Evolutionary conservation across 2,113 vertebrate genomes (phyloP).

Genomic region (Maccullochella peelii): DNA sequence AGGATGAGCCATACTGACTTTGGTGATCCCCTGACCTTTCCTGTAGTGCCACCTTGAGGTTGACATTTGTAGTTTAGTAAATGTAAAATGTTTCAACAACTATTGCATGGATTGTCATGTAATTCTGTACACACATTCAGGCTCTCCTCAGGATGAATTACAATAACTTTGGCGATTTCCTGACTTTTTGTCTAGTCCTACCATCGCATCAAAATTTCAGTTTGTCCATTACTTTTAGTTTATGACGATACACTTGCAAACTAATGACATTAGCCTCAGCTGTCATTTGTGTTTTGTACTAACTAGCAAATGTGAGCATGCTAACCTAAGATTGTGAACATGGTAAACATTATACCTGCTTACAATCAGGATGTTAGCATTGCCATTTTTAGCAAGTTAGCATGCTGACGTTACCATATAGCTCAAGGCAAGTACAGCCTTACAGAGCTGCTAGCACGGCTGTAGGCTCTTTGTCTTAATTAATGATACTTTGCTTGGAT

Average conservation of each 20-base stretch:
- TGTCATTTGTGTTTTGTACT: not conserved
- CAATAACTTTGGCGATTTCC: too few species aligned
- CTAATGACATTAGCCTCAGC: not conserved
- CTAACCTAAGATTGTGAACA: not conserved
- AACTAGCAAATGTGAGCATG: not conserved
- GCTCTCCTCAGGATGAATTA: too few species aligned
- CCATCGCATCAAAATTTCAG: too few species aligned
- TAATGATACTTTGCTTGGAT: not conserved
- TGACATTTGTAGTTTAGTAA: too few species aligned
- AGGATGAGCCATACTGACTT: not conserved
- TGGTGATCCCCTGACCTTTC: not conserved
- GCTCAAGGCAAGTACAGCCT: not conserved
- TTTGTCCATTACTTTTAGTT: not conserved
- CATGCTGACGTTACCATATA: not conserved
- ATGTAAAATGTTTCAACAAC: not conserved
- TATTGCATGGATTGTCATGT: not conserved
- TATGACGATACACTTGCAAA: not conserved
- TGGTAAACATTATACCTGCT: not conserved
- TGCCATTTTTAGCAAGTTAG: not conserved
- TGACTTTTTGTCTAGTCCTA: too few species aligned
- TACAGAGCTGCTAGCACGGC: not conserved
- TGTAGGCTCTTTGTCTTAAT: not conserved
- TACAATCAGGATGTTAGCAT: not conserved
- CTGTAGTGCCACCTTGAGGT: too few species aligned
- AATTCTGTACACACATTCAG: not conserved